Percentiles rank a stretch among this genome's conserved stretches.
Evolutionary conservation across 1,140 invertebrate genomes (phyloP).

Genomic region (Melipona quadrifasciata): DNA sequence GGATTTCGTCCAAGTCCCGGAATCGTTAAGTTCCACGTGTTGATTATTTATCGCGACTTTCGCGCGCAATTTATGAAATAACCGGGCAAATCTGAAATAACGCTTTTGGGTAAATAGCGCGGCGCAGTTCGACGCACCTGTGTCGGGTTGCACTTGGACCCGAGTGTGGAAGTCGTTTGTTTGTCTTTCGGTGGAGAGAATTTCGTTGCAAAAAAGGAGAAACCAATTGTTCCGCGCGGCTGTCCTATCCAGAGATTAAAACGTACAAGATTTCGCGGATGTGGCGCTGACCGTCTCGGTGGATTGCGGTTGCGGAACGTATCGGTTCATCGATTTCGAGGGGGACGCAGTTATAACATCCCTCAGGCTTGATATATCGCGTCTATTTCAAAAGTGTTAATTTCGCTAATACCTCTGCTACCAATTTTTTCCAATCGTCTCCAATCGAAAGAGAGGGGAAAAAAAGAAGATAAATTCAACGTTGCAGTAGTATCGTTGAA

Average conservation of each 20-base stretch:
- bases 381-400: too few relatives aligned
- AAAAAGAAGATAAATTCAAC: too few relatives aligned
- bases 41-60: slow-evolving; percentile 46
- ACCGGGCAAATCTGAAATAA: slow-evolving; percentile 25
- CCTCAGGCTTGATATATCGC: too few relatives aligned
- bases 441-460: too few relatives aligned
- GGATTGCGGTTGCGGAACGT: background rate
- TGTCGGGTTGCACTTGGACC: background rate
- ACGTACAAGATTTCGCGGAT: background rate
- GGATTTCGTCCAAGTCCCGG: background rate
- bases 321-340: background rate
- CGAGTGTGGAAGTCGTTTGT: slow-evolving; percentile 49
- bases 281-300: background rate
- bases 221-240: slow-evolving; percentile 41
- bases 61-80: slow-evolving; percentile 27
- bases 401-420: too few relatives aligned
- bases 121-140: slow-evolving; percentile 33
- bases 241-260: background rate
- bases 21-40: slow-evolving; percentile 37
- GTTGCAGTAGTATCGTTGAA: too few relatives aligned
- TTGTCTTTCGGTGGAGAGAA: slow-evolving; percentile 46
- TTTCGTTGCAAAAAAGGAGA: slow-evolving; percentile 52
- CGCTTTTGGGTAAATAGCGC: slow-evolving; percentile 12
- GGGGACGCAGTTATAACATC: too few relatives aligned
- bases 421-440: too few relatives aligned